Evolutionary conservation across 2,888 invertebrate genomes (phyloP), one percentile per base, ranked within the genome.

Genomic region (Formica aserva): DNA sequence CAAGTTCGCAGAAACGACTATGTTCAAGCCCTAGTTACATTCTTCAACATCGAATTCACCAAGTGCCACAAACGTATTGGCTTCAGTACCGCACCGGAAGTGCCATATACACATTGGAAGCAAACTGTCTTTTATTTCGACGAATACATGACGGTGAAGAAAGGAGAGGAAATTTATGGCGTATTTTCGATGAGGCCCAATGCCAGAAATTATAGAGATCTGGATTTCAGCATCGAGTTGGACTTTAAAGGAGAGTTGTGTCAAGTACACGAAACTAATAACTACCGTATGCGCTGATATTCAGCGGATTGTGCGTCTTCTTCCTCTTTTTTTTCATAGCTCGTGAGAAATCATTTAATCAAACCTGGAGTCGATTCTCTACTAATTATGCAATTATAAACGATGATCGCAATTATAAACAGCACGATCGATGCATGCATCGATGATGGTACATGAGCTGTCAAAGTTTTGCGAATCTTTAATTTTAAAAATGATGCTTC

Each of bases 91-190:
- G 98, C 98, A 0, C 99, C 99, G 0, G 99, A 99, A 94, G 98
- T 98, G 0, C 98, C 98, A 45, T 99, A 99, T 95, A 99, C 99
- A 32, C 99, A 99, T 95, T 99, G 99, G 99, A 99, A 99, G 95
- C 99, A 99, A 95, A 98, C 98, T 9, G 99, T 99, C 74, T 99
- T 99, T 95, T 99, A 99, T 95, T 97, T 99, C 92, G 98, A 99
- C 93, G 99, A 99, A 92, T 98, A 98, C 93, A 97, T 99, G 96
- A 99, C 99, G 2, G 98, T 98, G 52, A 99, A 99, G 95, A 98
- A 98, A 93, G 97, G 97, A 80, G 99, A 99, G 95, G 98, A 98
- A 94, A 97, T 99, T 84, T 97, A 96, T 75, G 99, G 99, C 38
- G 97, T 97, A 9, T 99, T 99, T 95, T 96, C 97, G 75, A 98